Percentiles rank a stretch among this genome's conserved stretches.
phyloP scores from a whole-genome alignment of 1,140 invertebrate genomes.

The Eurosta solidaginis region DNA sequence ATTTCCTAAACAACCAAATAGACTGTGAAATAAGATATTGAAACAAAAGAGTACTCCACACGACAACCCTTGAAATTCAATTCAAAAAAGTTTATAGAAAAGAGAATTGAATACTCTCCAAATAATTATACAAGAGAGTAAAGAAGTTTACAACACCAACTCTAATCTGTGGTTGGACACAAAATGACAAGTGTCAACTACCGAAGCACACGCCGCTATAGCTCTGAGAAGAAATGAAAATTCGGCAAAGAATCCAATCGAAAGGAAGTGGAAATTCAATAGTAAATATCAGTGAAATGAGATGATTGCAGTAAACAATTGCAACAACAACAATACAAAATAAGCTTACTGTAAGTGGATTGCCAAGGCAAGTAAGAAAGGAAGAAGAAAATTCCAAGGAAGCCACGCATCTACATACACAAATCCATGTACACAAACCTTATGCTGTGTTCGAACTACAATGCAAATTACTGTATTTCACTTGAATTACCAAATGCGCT shows the following conservation, averaged over 20 bases:
- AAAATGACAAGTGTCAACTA: constrained; percentile 7
- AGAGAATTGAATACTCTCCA: not conserved
- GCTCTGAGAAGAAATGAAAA: not conserved
- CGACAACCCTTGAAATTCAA: not conserved
- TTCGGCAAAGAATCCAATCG: not conserved
- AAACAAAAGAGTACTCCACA: not conserved
- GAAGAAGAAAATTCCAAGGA: too few species aligned
- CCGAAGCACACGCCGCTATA: constrained; percentile 7
- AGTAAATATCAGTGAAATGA: too few species aligned
- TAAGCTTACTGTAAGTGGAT: too few species aligned
- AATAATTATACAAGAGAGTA: not conserved
- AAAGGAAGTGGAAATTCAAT: not conserved
- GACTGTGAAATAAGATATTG: not conserved
- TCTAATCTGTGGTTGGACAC: constrained; percentile 14
- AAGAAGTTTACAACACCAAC: not conserved
- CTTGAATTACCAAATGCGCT: too few species aligned
- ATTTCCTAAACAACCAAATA: not conserved
- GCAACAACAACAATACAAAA: too few species aligned
- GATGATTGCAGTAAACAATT: too few species aligned
- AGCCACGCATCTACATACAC: too few species aligned
- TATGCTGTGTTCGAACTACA: too few species aligned
- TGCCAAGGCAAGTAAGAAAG: too few species aligned
- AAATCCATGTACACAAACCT: too few species aligned
- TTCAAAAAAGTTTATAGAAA: not conserved
- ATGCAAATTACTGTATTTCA: too few species aligned